Conservation (phyloP, 2,797 vertebrate genomes). For the Macropus fuliginosus region DNA sequence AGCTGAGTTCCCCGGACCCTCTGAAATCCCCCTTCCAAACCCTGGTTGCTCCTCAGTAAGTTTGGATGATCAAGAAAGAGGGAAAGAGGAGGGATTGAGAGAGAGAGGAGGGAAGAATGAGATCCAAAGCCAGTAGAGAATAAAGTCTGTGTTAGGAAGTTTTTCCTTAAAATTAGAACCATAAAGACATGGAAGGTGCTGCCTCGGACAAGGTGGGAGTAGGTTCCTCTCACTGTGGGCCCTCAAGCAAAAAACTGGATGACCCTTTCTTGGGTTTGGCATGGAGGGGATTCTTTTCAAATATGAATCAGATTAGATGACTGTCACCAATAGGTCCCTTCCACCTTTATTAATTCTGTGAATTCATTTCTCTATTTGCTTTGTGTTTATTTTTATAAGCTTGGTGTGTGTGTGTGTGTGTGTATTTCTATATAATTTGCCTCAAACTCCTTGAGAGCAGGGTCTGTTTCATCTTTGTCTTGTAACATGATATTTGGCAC, state of each 20-base stretch:
- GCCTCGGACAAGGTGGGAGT: neutral
- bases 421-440: neutral
- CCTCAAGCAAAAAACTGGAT: neutral
- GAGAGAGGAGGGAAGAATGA: neutral
- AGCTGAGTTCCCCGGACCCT: neutral
- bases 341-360: neutral
- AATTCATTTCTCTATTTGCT: neutral
- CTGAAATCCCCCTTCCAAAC: neutral
- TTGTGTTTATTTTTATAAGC: neutral
- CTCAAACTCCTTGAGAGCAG: neutral
- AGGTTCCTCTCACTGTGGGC: neutral
- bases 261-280: neutral
- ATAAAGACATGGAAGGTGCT: neutral
- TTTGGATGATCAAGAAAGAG: neutral
- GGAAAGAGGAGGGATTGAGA: neutral
- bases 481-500: no score
- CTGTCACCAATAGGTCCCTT: neutral
- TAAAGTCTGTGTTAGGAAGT: neutral
- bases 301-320: neutral
- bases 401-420: neutral
- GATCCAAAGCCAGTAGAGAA: neutral
- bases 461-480: neutral
- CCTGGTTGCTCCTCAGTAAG: neutral
- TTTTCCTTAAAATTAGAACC: neutral
- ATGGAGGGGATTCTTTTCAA: neutral